Evolutionary conservation across 1,140 invertebrate genomes (phyloP), one percentile per base, ranked within the genome.

Genomic region (Phymorhynchus buccinoides): DNA sequence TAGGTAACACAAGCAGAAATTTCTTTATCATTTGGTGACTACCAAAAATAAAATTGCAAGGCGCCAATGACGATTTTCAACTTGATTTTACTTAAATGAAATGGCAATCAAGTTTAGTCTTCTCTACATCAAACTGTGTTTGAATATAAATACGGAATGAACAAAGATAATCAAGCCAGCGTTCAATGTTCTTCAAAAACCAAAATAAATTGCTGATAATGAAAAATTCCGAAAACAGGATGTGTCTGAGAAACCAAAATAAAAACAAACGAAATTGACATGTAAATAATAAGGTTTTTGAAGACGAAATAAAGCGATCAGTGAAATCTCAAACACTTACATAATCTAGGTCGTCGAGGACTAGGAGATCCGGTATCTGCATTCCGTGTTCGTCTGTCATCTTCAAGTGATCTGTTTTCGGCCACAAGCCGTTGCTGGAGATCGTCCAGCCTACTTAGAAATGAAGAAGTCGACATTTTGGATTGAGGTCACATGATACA

Each of bases 341-440:
- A 86, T 37, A 87, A 88, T 78, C 86, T 88, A 42, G 89, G 89
- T 81, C 88, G 89, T 66, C 89, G 88, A 1, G 88, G 89, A 85
- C 88, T 88, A 42, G 88, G 84, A 42, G 89, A 88, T 48, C 86
- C 88, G 73, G 88, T 94, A 77, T 88, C 92, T 75, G 94, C 87
- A 79, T 89, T 90, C 84, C 88, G 86, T 35, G 85, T 88, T 86
- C 89, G 89, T 88, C 89, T 89, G 84, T 94, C 94, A 88, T 94
- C 92, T 78, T 94, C 94, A 80, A 93, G 91, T 42, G 95, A 94
- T 90, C 95, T 95, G 91, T 95, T 96, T 93, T 96, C 95, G 52
- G 94, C 95, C 89, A 94, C 94, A 75, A 96, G 93, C 80, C 95
- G 93, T 86, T 95, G 94, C 92, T 96, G 95, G 87, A 96, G 91